phyloP scores from a whole-genome alignment of 2,797 vertebrate species.

The Telmatherina bonti region DNA sequence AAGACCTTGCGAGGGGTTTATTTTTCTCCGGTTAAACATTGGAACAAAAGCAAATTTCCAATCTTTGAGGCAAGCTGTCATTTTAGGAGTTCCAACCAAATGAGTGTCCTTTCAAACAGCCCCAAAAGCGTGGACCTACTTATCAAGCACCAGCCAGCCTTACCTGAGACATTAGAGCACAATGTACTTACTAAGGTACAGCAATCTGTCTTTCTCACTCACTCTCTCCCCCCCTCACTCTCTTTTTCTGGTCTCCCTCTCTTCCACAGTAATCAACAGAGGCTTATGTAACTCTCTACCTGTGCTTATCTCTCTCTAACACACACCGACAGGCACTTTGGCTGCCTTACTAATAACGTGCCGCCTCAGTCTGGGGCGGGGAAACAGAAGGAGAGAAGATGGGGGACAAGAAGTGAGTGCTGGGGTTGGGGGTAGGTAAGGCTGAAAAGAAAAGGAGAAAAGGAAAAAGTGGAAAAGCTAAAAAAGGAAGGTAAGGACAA shows the following conservation, averaged over 20 bases:
- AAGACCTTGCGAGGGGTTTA: conserved; percentile 45
- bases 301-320: conserved; percentile 85
- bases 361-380: conserved; percentile 62
- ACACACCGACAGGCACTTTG: conserved; percentile 82
- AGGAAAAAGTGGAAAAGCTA: conserved; percentile 40
- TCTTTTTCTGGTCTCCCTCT: conserved; percentile 63
- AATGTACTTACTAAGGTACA: conserved; percentile 79
- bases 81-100: conserved; percentile 63
- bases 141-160: conserved; percentile 79
- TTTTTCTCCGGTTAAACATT: conserved; percentile 52
- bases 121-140: conserved; percentile 70
- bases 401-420: conserved; percentile 26
- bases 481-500: conserved; percentile 68
- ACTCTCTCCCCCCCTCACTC: conserved; percentile 54
- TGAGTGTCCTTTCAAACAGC: conserved; percentile 74
- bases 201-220: conserved; percentile 74
- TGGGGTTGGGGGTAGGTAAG: conserved; percentile 32
- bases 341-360: conserved; percentile 85
- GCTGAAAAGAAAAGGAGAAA: conserved; percentile 50
- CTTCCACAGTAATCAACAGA: conserved; percentile 82
- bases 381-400: conserved; percentile 31
- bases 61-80: conserved; percentile 61
- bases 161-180: conserved; percentile 78
- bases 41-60: conserved; percentile 56
- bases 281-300: conserved; percentile 87